Evolutionary conservation across 2,113 vertebrate genomes (phyloP), one percentile per base, ranked within the genome.

Genomic region (Odontesthes bonariensis): DNA sequence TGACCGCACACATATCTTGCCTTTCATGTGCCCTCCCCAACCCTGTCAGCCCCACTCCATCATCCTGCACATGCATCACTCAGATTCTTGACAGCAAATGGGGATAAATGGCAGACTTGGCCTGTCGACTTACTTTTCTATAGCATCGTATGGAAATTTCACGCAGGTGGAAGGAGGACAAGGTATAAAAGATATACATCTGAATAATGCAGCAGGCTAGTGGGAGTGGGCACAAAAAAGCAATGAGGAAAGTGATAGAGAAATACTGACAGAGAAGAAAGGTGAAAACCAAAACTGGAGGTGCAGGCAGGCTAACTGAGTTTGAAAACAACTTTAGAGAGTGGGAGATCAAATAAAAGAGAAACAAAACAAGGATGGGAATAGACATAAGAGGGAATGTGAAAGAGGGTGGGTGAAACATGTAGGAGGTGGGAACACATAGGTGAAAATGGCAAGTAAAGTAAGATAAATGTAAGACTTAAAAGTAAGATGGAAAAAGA

Each of bases 191-290:
- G 40, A 82, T 76, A 60, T 42, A 54, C 47, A 77, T 79, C 67
- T 92, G 77, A 91, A 90, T 90, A 85, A 91, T 90, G 75, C 84
- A 91, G 77, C 71, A 83, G 75, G 61, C 79, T 49, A 33, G 40
- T 55, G 52, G 68, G 72, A 69, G 42, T 69, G 76, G 49, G 74
- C 46, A 77, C 53, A 60, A 73, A 76, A 58, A 56, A 64, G 33
- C 54, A 22, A 40, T 23, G 68, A 82, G 67, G 33, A 64, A 68
- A 73, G 23, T 3, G 27, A 77, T 8, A 61, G 64, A 54, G 44
- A 73, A 40, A 53, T 85, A 88, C 73, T 90, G 88, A 82, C 81
- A 83, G 69, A 53, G 58, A 66, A 42, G 44, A 66, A 52, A 55
- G 53, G 63, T 82, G 33, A 69, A 72, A 79, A 59, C 63, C 32